phyloP scores from a whole-genome alignment of 2,113 vertebrate species.

The Gadus macrocephalus region DNA sequence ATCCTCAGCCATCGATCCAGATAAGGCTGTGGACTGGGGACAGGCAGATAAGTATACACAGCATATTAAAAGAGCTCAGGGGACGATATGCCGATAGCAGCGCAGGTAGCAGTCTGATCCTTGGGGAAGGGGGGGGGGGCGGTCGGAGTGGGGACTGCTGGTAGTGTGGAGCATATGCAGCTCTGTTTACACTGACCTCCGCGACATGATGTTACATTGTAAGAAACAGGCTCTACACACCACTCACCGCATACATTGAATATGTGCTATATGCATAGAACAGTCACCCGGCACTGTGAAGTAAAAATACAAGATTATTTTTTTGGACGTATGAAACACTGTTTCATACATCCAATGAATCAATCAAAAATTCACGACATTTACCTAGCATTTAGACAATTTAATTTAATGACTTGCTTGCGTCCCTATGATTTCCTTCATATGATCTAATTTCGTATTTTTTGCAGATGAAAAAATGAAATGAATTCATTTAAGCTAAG shows the following conservation, averaged over 20 bases:
- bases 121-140: neutral
- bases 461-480: too few species aligned
- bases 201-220: neutral
- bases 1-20: slow-evolving; percentile 54
- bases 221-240: neutral
- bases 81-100: neutral
- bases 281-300: too few species aligned
- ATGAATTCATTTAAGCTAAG: too few species aligned
- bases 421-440: too few species aligned
- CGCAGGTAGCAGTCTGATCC: slow-evolving; percentile 26
- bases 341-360: too few species aligned
- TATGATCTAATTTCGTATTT: too few species aligned
- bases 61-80: slow-evolving; percentile 39
- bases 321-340: too few species aligned
- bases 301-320: too few species aligned
- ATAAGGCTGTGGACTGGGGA: slow-evolving; percentile 39
- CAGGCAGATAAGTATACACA: slow-evolving; percentile 56
- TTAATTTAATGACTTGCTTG: too few species aligned
- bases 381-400: too few species aligned
- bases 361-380: too few species aligned
- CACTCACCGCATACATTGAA: neutral
- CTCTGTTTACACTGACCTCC: slow-evolving; percentile 26
- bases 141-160: neutral
- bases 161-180: slow-evolving; percentile 6
- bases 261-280: neutral